Percentiles rank a stretch among this genome's conserved stretches.
phyloP scores from a whole-genome alignment of 1,140 invertebrate species.

The Hylaeus anthracinus region DNA sequence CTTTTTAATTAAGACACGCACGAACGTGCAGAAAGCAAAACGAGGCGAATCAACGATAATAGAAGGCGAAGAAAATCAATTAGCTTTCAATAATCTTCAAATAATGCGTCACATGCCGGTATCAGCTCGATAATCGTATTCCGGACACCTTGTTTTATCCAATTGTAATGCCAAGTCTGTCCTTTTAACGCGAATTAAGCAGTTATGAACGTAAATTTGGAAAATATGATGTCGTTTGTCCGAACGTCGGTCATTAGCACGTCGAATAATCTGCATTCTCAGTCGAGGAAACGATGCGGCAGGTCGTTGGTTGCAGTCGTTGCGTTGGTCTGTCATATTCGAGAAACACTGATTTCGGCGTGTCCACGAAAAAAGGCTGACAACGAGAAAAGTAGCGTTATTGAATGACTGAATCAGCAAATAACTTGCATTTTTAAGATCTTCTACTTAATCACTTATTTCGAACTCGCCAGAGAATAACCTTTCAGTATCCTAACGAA shows the following conservation, averaged over 20 bases:
- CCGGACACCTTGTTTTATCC: slow-evolving; percentile 25
- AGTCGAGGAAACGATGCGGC: background rate
- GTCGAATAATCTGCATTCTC: background rate
- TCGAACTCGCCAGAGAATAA: no score
- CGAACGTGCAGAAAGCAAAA: background rate
- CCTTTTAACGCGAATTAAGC: slow-evolving; percentile 55
- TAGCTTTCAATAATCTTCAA: background rate
- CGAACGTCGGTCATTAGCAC: background rate
- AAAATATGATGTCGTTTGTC: background rate
- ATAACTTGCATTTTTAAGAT: no score
- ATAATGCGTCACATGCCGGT: background rate
- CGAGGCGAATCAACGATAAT: background rate
- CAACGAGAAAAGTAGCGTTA: no score
- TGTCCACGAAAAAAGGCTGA: no score
- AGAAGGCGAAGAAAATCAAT: background rate
- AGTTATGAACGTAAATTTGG: background rate
- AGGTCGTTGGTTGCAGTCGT: background rate
- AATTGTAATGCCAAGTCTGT: slow-evolving; percentile 32
- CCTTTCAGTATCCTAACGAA: no score
- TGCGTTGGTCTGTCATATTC: no score
- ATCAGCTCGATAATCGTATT: background rate
- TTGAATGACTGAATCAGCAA: no score
- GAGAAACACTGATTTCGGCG: no score
- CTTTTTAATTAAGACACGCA: background rate
- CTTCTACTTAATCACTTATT: no score